phyloP scores from a whole-genome alignment of 2,113 vertebrate genomes.

The Axis porcinus region DNA sequence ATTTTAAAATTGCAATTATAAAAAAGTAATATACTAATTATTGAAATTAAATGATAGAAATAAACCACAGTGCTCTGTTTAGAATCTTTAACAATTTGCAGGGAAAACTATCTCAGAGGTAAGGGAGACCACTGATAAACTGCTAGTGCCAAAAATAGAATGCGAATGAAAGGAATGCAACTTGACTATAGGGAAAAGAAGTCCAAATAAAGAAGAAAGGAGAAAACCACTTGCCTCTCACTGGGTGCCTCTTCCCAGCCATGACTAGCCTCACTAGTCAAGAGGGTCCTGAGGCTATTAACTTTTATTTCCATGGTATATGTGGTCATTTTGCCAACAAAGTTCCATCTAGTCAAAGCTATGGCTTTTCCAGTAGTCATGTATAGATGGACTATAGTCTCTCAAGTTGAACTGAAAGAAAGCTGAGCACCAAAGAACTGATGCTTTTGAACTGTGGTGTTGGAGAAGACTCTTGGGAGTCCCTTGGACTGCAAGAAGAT shows the following conservation, averaged over 20 bases:
- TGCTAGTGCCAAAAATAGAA: neutral
- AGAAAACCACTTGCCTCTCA: neutral
- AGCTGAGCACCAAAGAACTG: rapidly evolving
- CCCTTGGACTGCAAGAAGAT: neutral
- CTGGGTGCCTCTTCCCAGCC: rapidly evolving
- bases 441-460: neutral
- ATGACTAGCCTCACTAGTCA: neutral
- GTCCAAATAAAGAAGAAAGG: neutral
- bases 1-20: neutral
- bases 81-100: neutral
- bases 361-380: neutral
- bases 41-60: constrained; percentile 13
- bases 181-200: neutral
- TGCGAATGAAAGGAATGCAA: neutral
- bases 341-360: neutral
- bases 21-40: neutral
- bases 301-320: neutral
- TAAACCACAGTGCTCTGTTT: neutral
- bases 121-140: neutral
- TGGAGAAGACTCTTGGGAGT: neutral
- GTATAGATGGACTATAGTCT: neutral
- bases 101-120: neutral
- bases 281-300: neutral
- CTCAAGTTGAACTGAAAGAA: neutral
- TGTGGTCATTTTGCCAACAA: neutral